phyloP scores from a whole-genome alignment of 1,140 invertebrate genomes.

The Drosophila kurseongensis region DNA sequence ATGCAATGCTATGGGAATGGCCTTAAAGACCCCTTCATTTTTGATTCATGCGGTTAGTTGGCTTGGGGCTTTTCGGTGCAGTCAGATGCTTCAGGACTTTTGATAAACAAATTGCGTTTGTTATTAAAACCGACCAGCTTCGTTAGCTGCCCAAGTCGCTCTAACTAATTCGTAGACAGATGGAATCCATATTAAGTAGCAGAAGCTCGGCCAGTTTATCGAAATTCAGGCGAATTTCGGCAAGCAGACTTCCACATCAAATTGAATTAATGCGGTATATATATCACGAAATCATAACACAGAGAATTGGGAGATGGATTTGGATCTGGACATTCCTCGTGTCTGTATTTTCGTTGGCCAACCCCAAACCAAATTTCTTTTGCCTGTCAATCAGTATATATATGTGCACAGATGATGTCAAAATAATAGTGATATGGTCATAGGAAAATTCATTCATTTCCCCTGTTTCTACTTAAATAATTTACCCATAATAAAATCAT shows the following conservation, averaged over 20 bases:
- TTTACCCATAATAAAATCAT: no score
- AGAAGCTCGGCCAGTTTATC: conserved; percentile 50
- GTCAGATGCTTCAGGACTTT: conserved; percentile 5
- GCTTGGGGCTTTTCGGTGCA: conserved; percentile 5
- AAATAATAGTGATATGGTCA: background rate
- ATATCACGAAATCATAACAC: conserved; percentile 73
- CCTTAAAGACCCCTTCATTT: conserved; percentile 15
- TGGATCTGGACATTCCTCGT: conserved; percentile 23
- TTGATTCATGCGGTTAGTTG: background rate
- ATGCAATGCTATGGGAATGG: background rate
- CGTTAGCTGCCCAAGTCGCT: conserved; percentile 15
- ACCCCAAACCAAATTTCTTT: conserved; percentile 9
- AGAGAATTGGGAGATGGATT: conserved; percentile 15
- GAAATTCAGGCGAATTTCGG: conserved; percentile 50
- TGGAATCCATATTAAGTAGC: conserved; percentile 42
- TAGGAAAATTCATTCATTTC: no score
- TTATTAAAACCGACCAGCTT: conserved; percentile 17
- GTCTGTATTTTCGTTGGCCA: background rate
- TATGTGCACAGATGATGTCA: background rate
- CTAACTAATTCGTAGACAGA: conserved; percentile 36
- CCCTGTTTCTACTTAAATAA: no score
- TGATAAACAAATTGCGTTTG: conserved; percentile 38
- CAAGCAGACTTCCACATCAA: conserved; percentile 58
- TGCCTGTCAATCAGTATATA: conserved; percentile 35
- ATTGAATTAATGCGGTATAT: conserved; percentile 77